These are phyloP conservation scores for Carapus acus DNA, from an alignment of 2,797 vertebrate species.

Conservation along the genomic window DNA sequence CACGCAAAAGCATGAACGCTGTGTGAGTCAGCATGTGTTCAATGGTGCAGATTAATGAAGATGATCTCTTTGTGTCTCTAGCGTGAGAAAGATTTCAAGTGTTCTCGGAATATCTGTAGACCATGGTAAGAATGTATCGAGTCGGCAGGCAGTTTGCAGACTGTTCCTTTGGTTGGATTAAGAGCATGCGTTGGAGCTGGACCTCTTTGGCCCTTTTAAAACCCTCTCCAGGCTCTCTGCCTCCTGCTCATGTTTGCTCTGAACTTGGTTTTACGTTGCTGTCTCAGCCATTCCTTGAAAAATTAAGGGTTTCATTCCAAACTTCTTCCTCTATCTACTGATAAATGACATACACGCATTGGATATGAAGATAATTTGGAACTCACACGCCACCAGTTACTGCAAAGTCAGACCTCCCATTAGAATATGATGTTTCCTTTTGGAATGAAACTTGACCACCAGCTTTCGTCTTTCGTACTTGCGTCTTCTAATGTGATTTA, in stretches of 20 bases:
- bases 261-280: constrained; percentile 33
- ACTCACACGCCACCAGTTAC: not conserved
- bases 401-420: not conserved
- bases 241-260: constrained; percentile 50
- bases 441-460: constrained; percentile 50
- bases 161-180: constrained; percentile 53
- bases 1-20: constrained; percentile 12
- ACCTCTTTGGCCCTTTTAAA: constrained; percentile 44
- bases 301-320: constrained; percentile 54
- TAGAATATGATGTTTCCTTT: constrained; percentile 17
- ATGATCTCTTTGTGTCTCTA: constrained; percentile 97
- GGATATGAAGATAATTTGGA: not conserved
- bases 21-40: constrained; percentile 37
- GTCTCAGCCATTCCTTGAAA: constrained; percentile 18
- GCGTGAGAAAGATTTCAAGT: constrained; percentile 99
- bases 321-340: not conserved
- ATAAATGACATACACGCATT: too few relatives aligned
- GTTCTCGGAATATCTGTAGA: constrained; percentile 99
- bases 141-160: constrained; percentile 68
- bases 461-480: constrained; percentile 10
- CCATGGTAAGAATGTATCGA: constrained; percentile 94
- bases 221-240: constrained; percentile 29
- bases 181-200: constrained; percentile 58
- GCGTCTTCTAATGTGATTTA: not conserved
- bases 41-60: constrained; percentile 74